Evolutionary conservation across 2,888 invertebrate genomes (phyloP).

Genomic region (Lepidocyrtinus sp.): DNA sequence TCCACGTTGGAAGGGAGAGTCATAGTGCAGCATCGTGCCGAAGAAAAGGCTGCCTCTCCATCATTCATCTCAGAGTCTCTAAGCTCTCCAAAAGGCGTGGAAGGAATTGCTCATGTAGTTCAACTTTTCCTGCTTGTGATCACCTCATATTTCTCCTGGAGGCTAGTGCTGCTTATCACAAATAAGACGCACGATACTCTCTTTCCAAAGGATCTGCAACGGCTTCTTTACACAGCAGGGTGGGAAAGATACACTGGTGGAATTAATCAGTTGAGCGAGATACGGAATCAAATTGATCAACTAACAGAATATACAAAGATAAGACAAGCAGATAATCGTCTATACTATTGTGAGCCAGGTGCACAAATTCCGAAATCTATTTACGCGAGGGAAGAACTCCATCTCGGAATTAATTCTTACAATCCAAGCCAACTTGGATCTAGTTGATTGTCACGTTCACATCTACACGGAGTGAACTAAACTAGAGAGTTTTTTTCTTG

Average conservation of each 20-base stretch:
- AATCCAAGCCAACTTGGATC: not conserved
- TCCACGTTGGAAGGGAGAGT: too few relatives aligned
- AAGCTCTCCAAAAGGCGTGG: not conserved
- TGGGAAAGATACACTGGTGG: too few relatives aligned
- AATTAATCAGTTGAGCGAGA: too few relatives aligned
- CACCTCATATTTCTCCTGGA: not conserved
- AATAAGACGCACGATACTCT: too few relatives aligned
- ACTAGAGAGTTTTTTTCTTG: not conserved
- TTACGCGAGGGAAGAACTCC: not conserved
- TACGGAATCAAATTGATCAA: too few relatives aligned
- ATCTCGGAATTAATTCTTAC: not conserved
- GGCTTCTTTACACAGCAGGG: too few relatives aligned
- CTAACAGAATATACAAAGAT: too few relatives aligned
- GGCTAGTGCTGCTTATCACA: too few relatives aligned
- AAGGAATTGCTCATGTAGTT: not conserved
- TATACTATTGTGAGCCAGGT: too few relatives aligned
- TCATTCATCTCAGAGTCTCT: conserved; percentile 3
- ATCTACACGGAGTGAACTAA: not conserved
- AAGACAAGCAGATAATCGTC: too few relatives aligned
- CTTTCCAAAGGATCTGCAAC: too few relatives aligned
- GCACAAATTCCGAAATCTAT: not conserved
- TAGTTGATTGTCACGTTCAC: conserved; percentile 14
- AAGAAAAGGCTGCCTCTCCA: conserved; percentile 8
- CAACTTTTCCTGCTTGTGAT: not conserved
- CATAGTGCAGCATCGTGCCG: too few relatives aligned